Evolutionary conservation across 53 echinoderm and acorn worm species (phyloP).

Genomic region (Holothuria leucospilota): DNA sequence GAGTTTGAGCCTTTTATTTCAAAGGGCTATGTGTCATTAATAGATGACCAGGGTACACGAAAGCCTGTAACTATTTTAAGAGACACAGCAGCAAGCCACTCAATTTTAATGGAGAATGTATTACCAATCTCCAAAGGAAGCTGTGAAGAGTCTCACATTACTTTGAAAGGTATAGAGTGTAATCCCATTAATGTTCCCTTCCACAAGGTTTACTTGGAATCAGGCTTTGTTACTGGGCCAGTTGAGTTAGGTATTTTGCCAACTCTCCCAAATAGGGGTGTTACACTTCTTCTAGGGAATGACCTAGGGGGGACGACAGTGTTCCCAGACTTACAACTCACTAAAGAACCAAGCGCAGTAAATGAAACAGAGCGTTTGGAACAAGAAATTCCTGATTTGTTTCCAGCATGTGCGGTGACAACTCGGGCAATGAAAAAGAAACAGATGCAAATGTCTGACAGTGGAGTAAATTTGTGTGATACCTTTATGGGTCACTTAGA

Average conservation of each 20-base stretch:
- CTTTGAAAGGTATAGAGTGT: not conserved
- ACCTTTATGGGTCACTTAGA: no score
- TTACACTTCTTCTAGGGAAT: not conserved
- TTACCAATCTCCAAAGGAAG: not conserved
- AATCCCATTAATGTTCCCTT: not conserved
- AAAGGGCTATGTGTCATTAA: slow-evolving; percentile 10
- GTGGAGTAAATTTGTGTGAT: no score
- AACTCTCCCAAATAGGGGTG: not conserved
- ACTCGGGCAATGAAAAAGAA: no score
- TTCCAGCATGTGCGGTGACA: no score
- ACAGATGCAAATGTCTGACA: no score
- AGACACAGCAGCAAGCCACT: slow-evolving; percentile 18
- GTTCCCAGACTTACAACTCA: no score
- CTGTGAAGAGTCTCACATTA: not conserved
- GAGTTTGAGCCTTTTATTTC: no score
- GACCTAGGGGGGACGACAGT: no score
- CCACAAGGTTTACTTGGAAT: not conserved
- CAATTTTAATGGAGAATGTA: not conserved
- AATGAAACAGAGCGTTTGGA: no score
- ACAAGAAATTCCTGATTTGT: no score
- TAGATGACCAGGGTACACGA: not conserved
- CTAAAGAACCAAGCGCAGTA: no score
- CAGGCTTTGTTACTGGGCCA: not conserved
- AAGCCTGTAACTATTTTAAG: slow-evolving; percentile 11
- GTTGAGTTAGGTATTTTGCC: not conserved